Conservation (phyloP, 1,140 invertebrate species). For the Thaumatotibia leucotreta region DNA sequence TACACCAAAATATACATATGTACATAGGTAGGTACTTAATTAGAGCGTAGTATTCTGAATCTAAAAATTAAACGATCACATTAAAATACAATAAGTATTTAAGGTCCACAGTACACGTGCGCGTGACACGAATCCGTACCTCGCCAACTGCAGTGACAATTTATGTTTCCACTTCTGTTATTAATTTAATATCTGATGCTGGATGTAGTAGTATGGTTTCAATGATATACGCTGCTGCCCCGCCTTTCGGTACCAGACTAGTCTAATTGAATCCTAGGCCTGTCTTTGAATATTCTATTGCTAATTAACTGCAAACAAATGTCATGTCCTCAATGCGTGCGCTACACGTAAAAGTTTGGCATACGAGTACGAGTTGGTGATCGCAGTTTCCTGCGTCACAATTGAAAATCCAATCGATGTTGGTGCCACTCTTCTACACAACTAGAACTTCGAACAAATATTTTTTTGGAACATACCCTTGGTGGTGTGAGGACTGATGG, state of each 20-base stretch:
- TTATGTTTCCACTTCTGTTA: slow-evolving; percentile 52
- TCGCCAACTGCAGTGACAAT: slow-evolving; percentile 46
- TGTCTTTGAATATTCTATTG: slow-evolving; percentile 44
- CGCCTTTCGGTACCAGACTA: slow-evolving; percentile 22
- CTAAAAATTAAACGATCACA: too few relatives aligned
- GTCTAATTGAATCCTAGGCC: slow-evolving; percentile 47
- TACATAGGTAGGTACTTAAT: too few relatives aligned
- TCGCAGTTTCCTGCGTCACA: too few relatives aligned
- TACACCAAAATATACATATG: too few relatives aligned
- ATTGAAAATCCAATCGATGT: too few relatives aligned
- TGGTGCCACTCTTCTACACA: too few relatives aligned
- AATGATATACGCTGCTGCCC: slow-evolving; percentile 32
- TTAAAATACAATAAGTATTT: too few relatives aligned
- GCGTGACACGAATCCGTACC: slow-evolving; percentile 49
- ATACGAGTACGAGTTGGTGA: too few relatives aligned
- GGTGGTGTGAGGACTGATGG: too few relatives aligned
- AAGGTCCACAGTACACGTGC: slow-evolving; percentile 21
- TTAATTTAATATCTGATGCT: slow-evolving; percentile 41
- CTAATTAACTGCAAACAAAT: slow-evolving; percentile 33
- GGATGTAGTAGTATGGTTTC: slow-evolving; percentile 38
- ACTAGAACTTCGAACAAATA: too few relatives aligned
- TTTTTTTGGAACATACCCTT: too few relatives aligned
- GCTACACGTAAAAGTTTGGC: background rate
- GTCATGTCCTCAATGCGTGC: slow-evolving; percentile 30
- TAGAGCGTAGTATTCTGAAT: too few relatives aligned